Evolutionary conservation across 2,113 vertebrate genomes (phyloP).

Genomic region (Aythya baeri): DNA sequence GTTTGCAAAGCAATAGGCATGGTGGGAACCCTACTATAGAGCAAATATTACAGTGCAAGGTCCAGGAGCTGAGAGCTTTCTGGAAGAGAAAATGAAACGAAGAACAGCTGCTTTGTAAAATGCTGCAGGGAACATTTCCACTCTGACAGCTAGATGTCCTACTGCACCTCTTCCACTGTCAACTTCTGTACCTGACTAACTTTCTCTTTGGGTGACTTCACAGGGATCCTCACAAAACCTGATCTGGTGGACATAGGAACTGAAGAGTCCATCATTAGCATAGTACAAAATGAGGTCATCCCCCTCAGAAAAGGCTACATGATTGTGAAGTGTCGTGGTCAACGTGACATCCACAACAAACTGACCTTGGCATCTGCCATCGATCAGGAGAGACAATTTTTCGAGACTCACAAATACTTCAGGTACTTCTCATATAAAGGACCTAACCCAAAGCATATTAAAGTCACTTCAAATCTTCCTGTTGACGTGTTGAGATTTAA

Average conservation of each 20-base stretch:
- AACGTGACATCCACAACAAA: conserved; percentile 76
- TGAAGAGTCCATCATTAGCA: conserved; percentile 75
- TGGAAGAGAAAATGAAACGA: not conserved
- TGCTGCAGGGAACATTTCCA: rapidly evolving
- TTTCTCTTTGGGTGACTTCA: not conserved
- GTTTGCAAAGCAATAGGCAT: not conserved
- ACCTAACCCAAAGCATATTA: not conserved
- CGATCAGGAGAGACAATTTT: conserved; percentile 82
- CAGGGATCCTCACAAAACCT: conserved; percentile 92
- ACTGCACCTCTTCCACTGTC: not conserved
- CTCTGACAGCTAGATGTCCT: not conserved
- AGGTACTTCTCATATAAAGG: conserved; percentile 56
- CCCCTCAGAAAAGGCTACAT: conserved; percentile 90
- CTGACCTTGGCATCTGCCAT: conserved; percentile 80
- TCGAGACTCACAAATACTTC: conserved; percentile 79
- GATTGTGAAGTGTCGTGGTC: conserved; percentile 89
- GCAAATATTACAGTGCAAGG: not conserved
- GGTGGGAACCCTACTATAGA: not conserved
- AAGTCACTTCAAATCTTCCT: not conserved
- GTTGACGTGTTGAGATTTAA: not conserved
- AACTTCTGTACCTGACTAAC: rapidly evolving
- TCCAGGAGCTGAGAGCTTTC: not conserved
- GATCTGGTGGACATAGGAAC: conserved; percentile 90
- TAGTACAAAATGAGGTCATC: conserved; percentile 80
- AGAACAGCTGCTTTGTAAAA: not conserved